A percentile compares a stretch with the other conserved stretches of the same genome.
These are phyloP conservation scores for Lasioglossum malachurum DNA, from an alignment of 2,888 invertebrate genomes.

Conservation along the genomic window DNA sequence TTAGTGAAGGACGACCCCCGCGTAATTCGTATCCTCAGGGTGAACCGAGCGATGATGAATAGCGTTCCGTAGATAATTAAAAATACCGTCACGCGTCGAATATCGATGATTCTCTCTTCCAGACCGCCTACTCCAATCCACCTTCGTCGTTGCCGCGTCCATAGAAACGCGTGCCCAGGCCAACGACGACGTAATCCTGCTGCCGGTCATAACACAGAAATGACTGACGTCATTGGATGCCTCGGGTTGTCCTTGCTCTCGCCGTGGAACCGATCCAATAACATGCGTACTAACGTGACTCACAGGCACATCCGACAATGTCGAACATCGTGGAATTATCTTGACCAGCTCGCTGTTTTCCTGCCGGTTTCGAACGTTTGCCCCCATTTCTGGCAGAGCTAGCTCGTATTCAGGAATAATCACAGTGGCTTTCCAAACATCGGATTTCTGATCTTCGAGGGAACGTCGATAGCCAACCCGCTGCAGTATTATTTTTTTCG, in stretches of 20 bases:
- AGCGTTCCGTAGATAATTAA: slow-evolving; percentile 74
- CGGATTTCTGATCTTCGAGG: not conserved
- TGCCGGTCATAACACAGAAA: slow-evolving; percentile 67
- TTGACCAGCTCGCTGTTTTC: not conserved
- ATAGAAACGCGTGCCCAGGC: slow-evolving; percentile 50
- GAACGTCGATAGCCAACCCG: not conserved
- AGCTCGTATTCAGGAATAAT: not conserved
- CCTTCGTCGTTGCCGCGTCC: slow-evolving; percentile 20
- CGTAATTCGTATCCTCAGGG: slow-evolving; percentile 33
- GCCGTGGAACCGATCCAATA: slow-evolving; percentile 4
- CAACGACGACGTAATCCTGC: slow-evolving; percentile 14
- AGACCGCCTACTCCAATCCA: not conserved
- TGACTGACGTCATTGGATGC: slow-evolving; percentile 72
- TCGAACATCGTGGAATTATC: not conserved
- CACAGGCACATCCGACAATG: not conserved
- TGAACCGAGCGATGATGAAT: slow-evolving; percentile 60
- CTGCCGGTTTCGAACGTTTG: not conserved
- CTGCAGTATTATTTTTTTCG: not conserved
- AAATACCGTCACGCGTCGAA: slow-evolving; percentile 79
- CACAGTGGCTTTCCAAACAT: not conserved
- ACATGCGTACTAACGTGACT: slow-evolving; percentile 14
- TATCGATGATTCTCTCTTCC: slow-evolving; percentile 71
- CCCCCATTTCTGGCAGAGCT: slow-evolving; percentile 1
- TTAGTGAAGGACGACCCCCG: slow-evolving; percentile 58
- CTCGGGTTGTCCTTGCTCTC: slow-evolving; percentile 55